Conservation (phyloP, 2,888 invertebrate genomes). For the Didymodactylos carnosus region DNA sequence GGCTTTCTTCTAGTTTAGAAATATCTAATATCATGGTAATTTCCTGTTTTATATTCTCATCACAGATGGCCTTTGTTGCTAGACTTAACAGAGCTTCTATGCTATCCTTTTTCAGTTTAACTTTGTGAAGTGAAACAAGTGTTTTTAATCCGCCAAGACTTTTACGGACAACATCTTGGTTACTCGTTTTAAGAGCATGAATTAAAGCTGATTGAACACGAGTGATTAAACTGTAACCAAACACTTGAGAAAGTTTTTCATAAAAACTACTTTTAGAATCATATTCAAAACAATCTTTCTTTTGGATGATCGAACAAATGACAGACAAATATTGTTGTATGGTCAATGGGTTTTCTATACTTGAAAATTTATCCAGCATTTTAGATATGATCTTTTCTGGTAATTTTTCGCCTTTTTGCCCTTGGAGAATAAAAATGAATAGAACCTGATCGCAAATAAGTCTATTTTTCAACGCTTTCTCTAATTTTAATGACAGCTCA, state of each 20-base stretch:
- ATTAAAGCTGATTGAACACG: neutral
- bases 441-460: neutral
- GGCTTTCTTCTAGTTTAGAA: neutral
- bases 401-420: neutral
- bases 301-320: neutral
- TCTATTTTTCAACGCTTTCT: neutral
- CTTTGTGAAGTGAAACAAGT: neutral
- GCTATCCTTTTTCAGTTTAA: neutral
- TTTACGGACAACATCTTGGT: neutral
- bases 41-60: neutral
- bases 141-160: neutral
- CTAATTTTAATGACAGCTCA: neutral
- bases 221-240: neutral
- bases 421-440: neutral
- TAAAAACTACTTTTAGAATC: neutral
- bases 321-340: neutral
- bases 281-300: neutral
- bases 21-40: too few species aligned
- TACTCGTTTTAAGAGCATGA: neutral
- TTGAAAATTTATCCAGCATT: neutral
- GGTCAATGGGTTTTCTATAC: neutral
- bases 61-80: neutral
- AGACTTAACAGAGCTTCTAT: neutral
- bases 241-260: neutral
- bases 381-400: neutral